Percentiles rank a stretch among this genome's conserved stretches.
phyloP scores from a whole-genome alignment of 2,113 vertebrate genomes.

The Numida meleagris region DNA sequence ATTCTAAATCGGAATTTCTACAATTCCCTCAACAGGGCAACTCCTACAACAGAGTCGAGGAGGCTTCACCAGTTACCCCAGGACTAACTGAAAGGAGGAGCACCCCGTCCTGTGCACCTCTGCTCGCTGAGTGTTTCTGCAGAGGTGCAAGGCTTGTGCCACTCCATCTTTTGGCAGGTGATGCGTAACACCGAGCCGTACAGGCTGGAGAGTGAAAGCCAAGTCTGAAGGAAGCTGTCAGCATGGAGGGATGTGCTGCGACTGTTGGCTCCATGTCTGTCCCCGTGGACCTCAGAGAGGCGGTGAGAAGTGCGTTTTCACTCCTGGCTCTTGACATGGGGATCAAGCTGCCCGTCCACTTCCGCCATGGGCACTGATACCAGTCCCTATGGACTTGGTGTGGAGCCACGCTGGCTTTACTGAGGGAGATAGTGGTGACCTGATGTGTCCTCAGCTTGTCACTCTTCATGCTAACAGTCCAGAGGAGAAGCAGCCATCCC shows the following conservation, averaged over 20 bases:
- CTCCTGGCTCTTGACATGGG: background rate
- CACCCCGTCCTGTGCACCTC: background rate
- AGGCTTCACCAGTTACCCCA: background rate
- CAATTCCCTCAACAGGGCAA: background rate
- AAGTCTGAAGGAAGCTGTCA: conserved; percentile 26
- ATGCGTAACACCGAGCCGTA: background rate
- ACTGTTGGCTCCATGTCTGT: background rate
- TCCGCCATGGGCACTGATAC: fast-evolving
- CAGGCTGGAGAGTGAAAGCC: background rate
- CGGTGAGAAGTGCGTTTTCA: fast-evolving
- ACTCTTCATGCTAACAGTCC: background rate
- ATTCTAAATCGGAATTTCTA: background rate
- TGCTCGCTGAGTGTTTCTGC: background rate
- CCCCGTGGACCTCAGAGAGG: background rate
- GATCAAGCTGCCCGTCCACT: background rate
- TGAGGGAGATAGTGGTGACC: background rate
- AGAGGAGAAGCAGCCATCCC: background rate
- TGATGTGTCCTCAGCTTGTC: background rate
- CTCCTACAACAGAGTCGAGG: fast-evolving
- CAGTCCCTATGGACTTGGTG: background rate
- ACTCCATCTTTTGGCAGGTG: background rate
- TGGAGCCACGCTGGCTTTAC: background rate
- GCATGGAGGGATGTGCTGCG: background rate
- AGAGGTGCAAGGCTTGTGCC: background rate
- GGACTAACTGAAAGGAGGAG: background rate